Evolutionary conservation across 2,888 invertebrate genomes (phyloP).

Genomic region (Sipha maydis): DNA sequence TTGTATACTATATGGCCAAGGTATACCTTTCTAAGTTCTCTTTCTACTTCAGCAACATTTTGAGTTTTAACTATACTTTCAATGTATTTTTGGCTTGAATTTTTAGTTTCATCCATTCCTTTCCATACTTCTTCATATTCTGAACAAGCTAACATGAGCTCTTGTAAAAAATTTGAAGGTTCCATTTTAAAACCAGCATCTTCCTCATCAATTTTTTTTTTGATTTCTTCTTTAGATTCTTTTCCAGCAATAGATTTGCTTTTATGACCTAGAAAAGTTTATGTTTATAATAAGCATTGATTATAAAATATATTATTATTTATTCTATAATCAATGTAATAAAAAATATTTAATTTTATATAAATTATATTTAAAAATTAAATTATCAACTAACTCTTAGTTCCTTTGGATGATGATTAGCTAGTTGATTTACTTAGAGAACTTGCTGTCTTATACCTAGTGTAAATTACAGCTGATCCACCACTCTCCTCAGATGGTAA

Average conservation of each 20-base stretch:
- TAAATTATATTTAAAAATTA: neutral
- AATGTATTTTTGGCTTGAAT: constrained; percentile 81
- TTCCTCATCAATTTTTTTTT: constrained; percentile 73
- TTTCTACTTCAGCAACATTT: constrained; percentile 84
- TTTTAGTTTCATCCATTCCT: constrained; percentile 79
- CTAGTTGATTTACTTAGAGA: constrained; percentile 81
- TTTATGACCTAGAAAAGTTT: constrained; percentile 69
- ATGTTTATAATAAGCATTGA: too few relatives aligned
- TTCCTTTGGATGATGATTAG: constrained; percentile 71
- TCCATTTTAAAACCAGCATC: constrained; percentile 76
- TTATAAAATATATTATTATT: too few relatives aligned
- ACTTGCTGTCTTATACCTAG: constrained; percentile 82
- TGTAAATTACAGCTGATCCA: constrained; percentile 86
- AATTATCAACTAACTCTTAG: constrained; percentile 63
- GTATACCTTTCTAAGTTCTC: constrained; percentile 79
- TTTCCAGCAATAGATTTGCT: constrained; percentile 77
- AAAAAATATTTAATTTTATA: neutral
- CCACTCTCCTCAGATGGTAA: constrained; percentile 92
- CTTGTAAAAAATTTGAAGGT: constrained; percentile 78
- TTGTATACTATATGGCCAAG: neutral
- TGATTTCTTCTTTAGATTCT: constrained; percentile 73
- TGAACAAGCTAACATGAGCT: constrained; percentile 77
- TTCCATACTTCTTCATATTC: constrained; percentile 89
- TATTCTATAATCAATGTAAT: too few relatives aligned
- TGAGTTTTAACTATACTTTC: constrained; percentile 80